Base-by-base conservation (phyloP, 2,113 vertebrate genomes). In the Solea solea region DNA sequence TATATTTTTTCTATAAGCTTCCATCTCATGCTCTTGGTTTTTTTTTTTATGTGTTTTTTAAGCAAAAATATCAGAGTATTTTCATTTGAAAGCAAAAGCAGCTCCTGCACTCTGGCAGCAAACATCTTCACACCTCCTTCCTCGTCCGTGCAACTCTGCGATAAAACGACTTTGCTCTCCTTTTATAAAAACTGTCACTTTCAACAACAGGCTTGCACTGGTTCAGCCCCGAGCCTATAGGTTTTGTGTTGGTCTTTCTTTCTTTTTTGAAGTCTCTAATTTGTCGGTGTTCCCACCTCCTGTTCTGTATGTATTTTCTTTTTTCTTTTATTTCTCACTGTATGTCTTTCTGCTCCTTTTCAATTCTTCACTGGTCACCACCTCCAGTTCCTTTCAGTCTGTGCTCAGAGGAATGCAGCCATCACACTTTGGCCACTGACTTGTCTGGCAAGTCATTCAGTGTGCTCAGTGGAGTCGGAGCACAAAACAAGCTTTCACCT, bases 171-270 rank as follows among this genome's bases (percentile, higher is more conserved):
- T 84, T 73, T 58, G 55, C 71, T 78, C 16, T 86, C 61, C 62
- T 83, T 21, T 86, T 83, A 78, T 86, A 78, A 84, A 77, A 78
- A 58, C 68, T 59, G 27, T 56, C 0, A 21, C 79, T 58, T 84
- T 82, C 81, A 76, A 81, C 86, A 64, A 68, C 58, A 52, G 67
- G 81, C 80, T 61, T 78, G 76, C 80, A 72, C 80, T 64, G 60
- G 72, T 60, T 78, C 72, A 63, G 66, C 70, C 80, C 68, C 9
- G 42, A 49, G 56, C 67, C 69, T 74, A 87, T 83, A 69, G 87
- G 88, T 90, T 88, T 85, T 68, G 73, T 85, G 72, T 86, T 69
- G 13, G 61, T 86, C 70, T 13, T 58, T 45, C 69, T 82, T 78
- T 79, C 54, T 61, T 81, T 84, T 77, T 66, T 13, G 28, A 69